phyloP scores from a whole-genome alignment of 2,113 vertebrate genomes.

The Rousettus leschenaultii region DNA sequence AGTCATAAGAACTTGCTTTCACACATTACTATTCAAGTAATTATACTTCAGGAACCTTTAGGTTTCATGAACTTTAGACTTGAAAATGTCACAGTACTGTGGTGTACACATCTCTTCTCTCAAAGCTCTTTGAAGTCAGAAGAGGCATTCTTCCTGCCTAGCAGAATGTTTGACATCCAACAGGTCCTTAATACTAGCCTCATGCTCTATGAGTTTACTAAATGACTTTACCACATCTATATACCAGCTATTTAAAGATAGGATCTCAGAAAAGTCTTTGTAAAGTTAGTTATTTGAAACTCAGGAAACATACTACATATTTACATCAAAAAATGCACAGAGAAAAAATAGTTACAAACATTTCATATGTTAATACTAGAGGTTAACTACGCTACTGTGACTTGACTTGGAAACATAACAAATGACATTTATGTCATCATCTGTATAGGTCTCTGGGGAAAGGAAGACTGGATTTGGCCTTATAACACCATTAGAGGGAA shows the following conservation, averaged over 20 bases:
- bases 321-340: not conserved
- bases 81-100: not conserved
- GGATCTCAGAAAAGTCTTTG: not conserved
- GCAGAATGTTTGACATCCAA: not conserved
- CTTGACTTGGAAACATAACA: not conserved
- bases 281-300: not conserved
- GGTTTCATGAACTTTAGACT: not conserved
- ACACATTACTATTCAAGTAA: not conserved
- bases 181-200: not conserved
- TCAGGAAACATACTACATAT: not conserved
- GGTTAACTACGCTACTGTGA: not conserved
- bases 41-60: not conserved
- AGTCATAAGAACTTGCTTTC: not conserved
- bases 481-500: not conserved
- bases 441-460: not conserved
- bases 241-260: not conserved
- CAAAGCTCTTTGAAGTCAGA: not conserved
- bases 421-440: not conserved
- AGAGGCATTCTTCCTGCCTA: not conserved
- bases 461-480: not conserved
- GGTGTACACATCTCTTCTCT: not conserved
- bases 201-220: not conserved
- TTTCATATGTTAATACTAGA: not conserved
- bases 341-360: not conserved
- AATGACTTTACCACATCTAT: not conserved